A percentile compares a stretch with the other conserved stretches of the same genome.
Evolutionary conservation across 2,888 invertebrate species (phyloP).

Genomic region (Marronus borbonicus): DNA sequence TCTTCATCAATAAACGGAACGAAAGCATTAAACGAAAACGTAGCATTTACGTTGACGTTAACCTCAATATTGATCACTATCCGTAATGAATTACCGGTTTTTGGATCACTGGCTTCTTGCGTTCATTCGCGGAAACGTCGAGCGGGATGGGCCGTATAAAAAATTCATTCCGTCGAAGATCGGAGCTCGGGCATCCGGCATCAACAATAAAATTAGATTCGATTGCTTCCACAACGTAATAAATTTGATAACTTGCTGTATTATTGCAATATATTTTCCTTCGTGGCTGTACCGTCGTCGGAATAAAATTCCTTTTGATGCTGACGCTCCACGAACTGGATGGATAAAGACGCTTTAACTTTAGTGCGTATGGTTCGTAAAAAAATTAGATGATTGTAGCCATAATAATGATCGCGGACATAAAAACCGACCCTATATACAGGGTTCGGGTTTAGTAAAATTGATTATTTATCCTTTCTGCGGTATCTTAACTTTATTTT

Average conservation of each 20-base stretch:
- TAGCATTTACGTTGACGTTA: conserved; percentile 24
- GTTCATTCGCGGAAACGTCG: conserved; percentile 9
- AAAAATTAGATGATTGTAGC: conserved; percentile 19
- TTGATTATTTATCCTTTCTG: conserved; percentile 10
- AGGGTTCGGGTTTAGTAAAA: not conserved
- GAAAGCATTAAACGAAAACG: conserved; percentile 28
- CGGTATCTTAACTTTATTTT: too few species aligned
- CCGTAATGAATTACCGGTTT: conserved; percentile 34
- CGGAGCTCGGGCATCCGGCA: conserved; percentile 24
- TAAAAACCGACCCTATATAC: not conserved
- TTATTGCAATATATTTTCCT: conserved; percentile 40
- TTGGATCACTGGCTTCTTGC: conserved; percentile 18
- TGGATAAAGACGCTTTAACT: conserved; percentile 2
- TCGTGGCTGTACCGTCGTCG: conserved; percentile 3
- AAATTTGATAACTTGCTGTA: conserved; percentile 41
- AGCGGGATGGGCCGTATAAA: conserved; percentile 23
- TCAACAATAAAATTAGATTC: conserved; percentile 44
- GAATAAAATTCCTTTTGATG: conserved; percentile 30
- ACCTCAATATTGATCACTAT: conserved; percentile 27
- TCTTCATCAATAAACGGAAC: conserved; percentile 22
- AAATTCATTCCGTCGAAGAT: conserved; percentile 27
- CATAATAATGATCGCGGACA: not conserved
- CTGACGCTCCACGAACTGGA: conserved; percentile 13
- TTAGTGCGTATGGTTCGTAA: conserved; percentile 32
- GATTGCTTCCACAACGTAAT: conserved; percentile 36